These are phyloP conservation scores for Arremon brunneinucha DNA, from an alignment of 2,797 vertebrate genomes.

Conservation along the genomic window DNA sequence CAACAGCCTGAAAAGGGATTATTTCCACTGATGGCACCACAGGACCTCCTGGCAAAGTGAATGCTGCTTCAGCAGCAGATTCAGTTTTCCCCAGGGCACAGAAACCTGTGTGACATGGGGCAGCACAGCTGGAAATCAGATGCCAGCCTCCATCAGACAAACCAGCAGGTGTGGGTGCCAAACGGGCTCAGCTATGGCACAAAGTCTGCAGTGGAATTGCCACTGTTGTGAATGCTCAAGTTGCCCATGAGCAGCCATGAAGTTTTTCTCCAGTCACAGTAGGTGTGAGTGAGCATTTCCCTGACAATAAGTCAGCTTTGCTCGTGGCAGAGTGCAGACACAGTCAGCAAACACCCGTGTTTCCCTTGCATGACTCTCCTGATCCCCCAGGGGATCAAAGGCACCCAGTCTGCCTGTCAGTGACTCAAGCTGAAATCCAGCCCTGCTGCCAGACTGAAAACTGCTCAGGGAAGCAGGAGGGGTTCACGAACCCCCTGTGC, in stretches of 20 bases:
- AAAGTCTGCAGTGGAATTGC: not conserved
- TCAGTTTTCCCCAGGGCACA: not conserved
- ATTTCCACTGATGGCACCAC: not conserved
- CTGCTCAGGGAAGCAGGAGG: not conserved
- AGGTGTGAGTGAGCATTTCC: accelerated
- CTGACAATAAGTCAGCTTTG: not conserved
- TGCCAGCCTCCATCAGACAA: not conserved
- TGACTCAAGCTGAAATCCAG: not conserved
- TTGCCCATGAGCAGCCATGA: not conserved
- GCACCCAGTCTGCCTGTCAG: not conserved
- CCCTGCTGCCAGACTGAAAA: not conserved
- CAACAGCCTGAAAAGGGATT: not conserved
- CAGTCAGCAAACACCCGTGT: not conserved
- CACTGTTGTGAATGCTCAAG: accelerated
- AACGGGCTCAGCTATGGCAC: accelerated
- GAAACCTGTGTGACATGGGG: accelerated
- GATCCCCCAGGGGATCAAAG: not conserved
- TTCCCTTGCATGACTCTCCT: not conserved
- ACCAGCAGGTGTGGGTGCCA: accelerated
- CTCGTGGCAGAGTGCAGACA: not conserved
- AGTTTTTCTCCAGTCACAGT: not conserved
- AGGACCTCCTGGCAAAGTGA: not conserved
- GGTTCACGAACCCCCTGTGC: accelerated
- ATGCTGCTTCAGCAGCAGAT: not conserved
- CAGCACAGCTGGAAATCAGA: not conserved